These are phyloP conservation scores for Callitettix versicolor DNA, from an alignment of 1,140 invertebrate species.

Conservation along the genomic window DNA sequence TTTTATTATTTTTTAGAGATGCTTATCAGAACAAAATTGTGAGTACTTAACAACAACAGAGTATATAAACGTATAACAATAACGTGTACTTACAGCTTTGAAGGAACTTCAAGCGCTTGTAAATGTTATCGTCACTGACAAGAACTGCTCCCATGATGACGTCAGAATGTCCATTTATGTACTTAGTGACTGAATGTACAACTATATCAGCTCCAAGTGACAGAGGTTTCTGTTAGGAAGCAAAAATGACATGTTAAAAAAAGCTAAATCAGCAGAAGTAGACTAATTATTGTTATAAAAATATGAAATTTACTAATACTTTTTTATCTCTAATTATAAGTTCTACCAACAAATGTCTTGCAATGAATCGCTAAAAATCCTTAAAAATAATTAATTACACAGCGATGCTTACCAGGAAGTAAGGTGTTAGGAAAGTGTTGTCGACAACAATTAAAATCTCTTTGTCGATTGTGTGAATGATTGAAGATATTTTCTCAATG, in stretches of 20 bases:
- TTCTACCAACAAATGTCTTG: no score
- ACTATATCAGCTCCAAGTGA: slow-evolving; percentile 85
- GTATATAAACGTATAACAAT: no score
- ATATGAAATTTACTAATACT: no score
- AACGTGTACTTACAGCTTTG: slow-evolving; percentile 79
- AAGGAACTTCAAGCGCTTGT: slow-evolving; percentile 64
- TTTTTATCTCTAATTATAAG: no score
- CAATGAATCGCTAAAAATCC: no score
- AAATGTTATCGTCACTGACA: slow-evolving; percentile 60
- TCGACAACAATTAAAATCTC: slow-evolving; percentile 84
- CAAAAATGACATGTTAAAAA: no score
- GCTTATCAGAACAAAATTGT: no score
- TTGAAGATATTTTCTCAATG: slow-evolving; percentile 60
- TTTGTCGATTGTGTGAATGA: slow-evolving; percentile 45
- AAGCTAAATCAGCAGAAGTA: no score
- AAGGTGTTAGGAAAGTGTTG: slow-evolving; percentile 95
- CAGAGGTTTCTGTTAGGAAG: slow-evolving; percentile 56
- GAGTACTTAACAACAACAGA: no score
- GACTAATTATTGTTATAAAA: no score
- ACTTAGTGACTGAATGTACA: slow-evolving; percentile 92
- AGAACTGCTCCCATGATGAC: slow-evolving; percentile 90
- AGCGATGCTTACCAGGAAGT: slow-evolving; percentile 70
- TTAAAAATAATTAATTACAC: no score
- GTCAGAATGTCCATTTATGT: slow-evolving; percentile 97
- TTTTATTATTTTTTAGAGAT: no score